A percentile compares a stretch with the other conserved stretches of the same genome.
Evolutionary conservation across 2,797 vertebrate genomes (phyloP).

Genomic region (Danio choprae): DNA sequence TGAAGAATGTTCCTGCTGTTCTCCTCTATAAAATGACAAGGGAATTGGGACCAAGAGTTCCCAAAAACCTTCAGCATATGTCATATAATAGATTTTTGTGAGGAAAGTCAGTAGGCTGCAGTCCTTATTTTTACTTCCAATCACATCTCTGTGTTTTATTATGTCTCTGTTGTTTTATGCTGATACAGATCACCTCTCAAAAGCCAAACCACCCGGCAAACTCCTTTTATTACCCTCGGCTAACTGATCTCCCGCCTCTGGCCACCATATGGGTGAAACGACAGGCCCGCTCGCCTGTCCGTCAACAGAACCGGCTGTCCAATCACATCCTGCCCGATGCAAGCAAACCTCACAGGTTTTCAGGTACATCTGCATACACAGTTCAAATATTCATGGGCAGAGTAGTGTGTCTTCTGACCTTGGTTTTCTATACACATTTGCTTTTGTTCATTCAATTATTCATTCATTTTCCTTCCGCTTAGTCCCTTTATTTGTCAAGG

Average conservation of each 20-base stretch:
- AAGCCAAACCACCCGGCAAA: conserved; percentile 84
- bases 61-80: no score
- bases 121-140: not conserved
- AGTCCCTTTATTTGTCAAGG: no score
- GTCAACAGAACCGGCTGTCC: conserved; percentile 73
- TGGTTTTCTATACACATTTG: not conserved
- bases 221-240: conserved; percentile 84
- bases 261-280: conserved; percentile 76
- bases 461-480: no score
- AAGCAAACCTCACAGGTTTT: conserved; percentile 72
- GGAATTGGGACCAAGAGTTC: not conserved
- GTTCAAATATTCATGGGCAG: not conserved
- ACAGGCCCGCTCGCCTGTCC: conserved; percentile 68
- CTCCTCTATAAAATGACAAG: not conserved
- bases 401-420: not conserved
- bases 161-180: not conserved
- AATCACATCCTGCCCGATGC: conserved; percentile 82
- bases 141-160: not conserved
- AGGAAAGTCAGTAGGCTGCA: no score
- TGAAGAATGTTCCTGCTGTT: not conserved
- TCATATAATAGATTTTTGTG: no score
- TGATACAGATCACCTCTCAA: conserved; percentile 79
- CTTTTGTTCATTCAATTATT: no score
- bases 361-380: conserved; percentile 66
- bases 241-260: conserved; percentile 79